Base-by-base conservation (phyloP, 2,797 vertebrate genomes). In the Brotogeris chrysoptera region DNA sequence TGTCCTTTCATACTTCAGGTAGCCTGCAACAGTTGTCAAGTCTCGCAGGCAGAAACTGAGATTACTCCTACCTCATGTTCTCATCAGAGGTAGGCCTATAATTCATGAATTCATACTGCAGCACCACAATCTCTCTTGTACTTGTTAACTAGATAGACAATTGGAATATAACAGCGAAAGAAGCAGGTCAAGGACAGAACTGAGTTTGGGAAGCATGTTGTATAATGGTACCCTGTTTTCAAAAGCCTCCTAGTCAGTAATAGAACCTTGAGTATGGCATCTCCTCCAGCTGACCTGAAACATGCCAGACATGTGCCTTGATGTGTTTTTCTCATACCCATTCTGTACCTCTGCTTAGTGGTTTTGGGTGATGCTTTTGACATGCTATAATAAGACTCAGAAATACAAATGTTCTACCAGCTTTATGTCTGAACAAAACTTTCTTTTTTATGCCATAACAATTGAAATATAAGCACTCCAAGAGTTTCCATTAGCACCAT, bases 221-320 rank as follows among this genome's bases (percentile, higher is more conserved):
- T 43, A 6, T 9, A 47, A 28, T 2, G 5, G 11, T 41, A 74
- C 3, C 2, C 4, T 72, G 2, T 50, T 86, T 73, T 64, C 34
- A 46, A n/a, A 77, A 76, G 11, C 18, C 14, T 91, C 23, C 39
- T 27, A 32, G 34, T 46, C 41, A 23, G 25, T 60, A 65, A 10
- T 52, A 19, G 36, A 89, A 21, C 24, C 10, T 66, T 49, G 30
- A 28, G 9, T n/a, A 71, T 10, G 11, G 3, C 20, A 12, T 44
- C 38, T 83, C 7, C 38, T 91, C 32, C 16, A 64, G 7, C 8
- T 92, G 50, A 60, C 25, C 61, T 61, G 43, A 71, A 86, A 82
- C 1, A 3, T 47, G 24, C 7, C 39, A 39, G 36, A 46, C 8
- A 6, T 4, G 1, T 43, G 10, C 43, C 53, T 38, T 5, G 0